Base-by-base conservation (phyloP, 2,113 vertebrate genomes). In the Notiomystis cincta region DNA sequence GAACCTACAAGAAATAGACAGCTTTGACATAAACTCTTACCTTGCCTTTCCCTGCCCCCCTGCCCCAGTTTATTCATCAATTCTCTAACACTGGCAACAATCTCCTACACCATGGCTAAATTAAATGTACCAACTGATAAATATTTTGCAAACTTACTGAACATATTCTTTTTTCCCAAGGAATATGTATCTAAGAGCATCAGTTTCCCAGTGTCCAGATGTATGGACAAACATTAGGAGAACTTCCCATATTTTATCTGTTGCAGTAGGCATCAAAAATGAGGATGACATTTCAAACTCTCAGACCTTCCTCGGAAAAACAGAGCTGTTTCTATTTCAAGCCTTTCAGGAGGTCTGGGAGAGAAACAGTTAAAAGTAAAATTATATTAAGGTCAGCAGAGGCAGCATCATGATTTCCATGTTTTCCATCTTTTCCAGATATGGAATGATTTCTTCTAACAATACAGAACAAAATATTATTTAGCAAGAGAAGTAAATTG, bases 401-500 rank as follows among this genome's bases (percentile, higher is more conserved):
- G 64, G 51, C 64, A 89, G 60, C 73, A 77, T 81, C 76, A 70
- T 61, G 38, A 93, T 72, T 77, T 82, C 72, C 51, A 30, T 16
- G 33, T 62, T 79, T 85, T 58, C 60, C 31, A 38, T 75, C 40
- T 73, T 94, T 16, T 94, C 53, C 54, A 89, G 56, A 78, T 57
- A 79, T 10, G 61, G 66, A 88, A 81, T 58, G 7, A 62, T 81
- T 50, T 79, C 57, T 83, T 48, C 42, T 60, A 87, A 73, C n/a
- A 75, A 61, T 50, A 54, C 8, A 50, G 58, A 83, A 76, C 40
- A 89, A 94, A 86, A 61, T 50, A 40, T 11, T 35, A 2, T 67
- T 61, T 91, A 96, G 50, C 62, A 80, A 82, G 70, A 85, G 75
- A 92, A 82, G 53, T 82, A 95, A 95, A 96, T 45, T 76, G 70